phyloP scores from a whole-genome alignment of 2,888 invertebrate genomes.

The Selenia dentaria region DNA sequence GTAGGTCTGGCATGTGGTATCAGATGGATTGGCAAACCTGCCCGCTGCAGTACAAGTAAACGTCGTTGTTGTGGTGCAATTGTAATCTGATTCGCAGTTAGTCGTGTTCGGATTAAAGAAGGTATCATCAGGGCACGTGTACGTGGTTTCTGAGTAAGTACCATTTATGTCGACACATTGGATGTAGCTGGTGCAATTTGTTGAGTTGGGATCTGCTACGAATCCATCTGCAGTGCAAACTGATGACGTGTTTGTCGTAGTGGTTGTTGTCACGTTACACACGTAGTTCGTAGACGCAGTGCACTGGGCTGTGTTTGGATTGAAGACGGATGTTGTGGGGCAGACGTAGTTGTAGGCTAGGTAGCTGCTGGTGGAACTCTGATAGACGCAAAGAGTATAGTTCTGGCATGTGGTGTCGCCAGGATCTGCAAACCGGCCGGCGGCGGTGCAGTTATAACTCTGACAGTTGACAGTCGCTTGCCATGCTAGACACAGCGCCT shows the following conservation, averaged over 20 bases:
- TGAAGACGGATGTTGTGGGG: constrained; percentile 68
- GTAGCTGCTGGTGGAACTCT: constrained; percentile 43
- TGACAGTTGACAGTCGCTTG: constrained; percentile 38
- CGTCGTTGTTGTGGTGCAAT: constrained; percentile 42
- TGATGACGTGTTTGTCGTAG: constrained; percentile 36
- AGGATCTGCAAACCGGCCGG: constrained; percentile 62
- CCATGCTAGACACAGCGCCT: constrained; percentile 45
- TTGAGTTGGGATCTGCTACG: constrained; percentile 55
- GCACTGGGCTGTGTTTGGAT: constrained; percentile 56
- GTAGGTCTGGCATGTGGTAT: constrained; percentile 67
- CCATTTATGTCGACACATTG: constrained; percentile 60
- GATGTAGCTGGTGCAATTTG: constrained; percentile 62
- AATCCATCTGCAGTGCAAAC: constrained; percentile 62
- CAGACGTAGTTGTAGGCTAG: constrained; percentile 66
- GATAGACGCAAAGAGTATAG: constrained; percentile 66
- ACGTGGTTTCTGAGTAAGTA: constrained; percentile 50
- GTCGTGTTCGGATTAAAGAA: constrained; percentile 64
- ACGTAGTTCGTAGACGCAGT: constrained; percentile 57
- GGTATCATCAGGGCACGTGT: constrained; percentile 57
- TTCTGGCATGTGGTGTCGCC: constrained; percentile 67
- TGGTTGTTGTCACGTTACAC: constrained; percentile 47
- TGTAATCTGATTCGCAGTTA: constrained; percentile 60
- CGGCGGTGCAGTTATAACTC: constrained; percentile 52
- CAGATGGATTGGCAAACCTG: constrained; percentile 62
- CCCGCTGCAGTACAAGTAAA: constrained; percentile 66